phyloP scores from a whole-genome alignment of 30 jellyfish, hydroid and myxozoan species.

The Cassiopea andromeda region DNA sequence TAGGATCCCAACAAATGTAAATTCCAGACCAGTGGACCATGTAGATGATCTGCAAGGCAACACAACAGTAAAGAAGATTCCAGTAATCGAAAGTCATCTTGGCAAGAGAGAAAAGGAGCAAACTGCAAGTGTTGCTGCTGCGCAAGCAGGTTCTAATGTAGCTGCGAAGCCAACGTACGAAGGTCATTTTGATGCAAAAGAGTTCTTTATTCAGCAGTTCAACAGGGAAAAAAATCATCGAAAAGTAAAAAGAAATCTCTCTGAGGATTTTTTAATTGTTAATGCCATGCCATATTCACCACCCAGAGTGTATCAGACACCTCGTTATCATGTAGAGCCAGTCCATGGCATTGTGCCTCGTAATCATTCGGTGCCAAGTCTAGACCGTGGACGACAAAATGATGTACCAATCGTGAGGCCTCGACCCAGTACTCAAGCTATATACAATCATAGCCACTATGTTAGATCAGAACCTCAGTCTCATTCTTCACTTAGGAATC shows the following conservation, averaged over 20 bases:
- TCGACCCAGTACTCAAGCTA: not conserved
- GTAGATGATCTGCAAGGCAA: not conserved
- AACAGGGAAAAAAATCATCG: not conserved
- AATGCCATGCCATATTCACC: constrained; percentile 40
- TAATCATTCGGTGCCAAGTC: not conserved
- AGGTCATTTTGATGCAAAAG: constrained; percentile 31
- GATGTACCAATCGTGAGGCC: not conserved
- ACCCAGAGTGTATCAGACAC: not conserved
- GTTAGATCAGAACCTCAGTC: not conserved
- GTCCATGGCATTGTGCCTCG: not conserved
- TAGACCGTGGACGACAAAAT: not conserved
- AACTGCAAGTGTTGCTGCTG: not conserved
- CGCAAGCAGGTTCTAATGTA: not conserved
- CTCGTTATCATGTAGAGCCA: not conserved
- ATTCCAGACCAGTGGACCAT: not conserved
- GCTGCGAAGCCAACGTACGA: constrained; percentile 21
- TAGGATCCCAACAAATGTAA: not conserved
- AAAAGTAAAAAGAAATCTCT: constrained; percentile 14
- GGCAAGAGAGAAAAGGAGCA: not conserved
- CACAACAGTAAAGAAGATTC: not conserved
- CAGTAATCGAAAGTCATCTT: not conserved
- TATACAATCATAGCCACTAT: not conserved
- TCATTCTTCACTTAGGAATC: not conserved
- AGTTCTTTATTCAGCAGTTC: constrained; percentile 26
- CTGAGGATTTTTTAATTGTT: constrained; percentile 34